Conservation (phyloP, 2,888 invertebrate genomes). For the Myopa tessellatipennis region DNA sequence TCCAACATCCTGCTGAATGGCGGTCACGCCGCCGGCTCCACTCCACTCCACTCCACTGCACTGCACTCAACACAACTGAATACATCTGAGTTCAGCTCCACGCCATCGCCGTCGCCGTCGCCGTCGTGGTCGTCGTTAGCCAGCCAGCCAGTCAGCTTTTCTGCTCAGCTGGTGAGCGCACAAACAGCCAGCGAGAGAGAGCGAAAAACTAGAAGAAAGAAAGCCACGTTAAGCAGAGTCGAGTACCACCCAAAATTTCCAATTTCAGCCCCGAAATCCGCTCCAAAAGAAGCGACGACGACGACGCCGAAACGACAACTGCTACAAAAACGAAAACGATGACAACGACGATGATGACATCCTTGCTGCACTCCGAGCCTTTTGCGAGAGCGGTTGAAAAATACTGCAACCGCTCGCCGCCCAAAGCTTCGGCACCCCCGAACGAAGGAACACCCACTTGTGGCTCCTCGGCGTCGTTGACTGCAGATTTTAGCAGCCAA, state of each 20-base stretch:
- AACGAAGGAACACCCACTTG: constrained; percentile 56
- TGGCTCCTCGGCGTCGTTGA: constrained; percentile 50
- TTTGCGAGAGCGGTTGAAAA: constrained; percentile 6
- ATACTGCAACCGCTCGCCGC: not conserved
- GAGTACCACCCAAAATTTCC: constrained; percentile 59
- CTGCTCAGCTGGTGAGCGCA: constrained; percentile 13
- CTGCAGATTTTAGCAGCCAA: constrained; percentile 53
- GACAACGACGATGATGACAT: constrained; percentile 5
- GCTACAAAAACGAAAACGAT: constrained; percentile 20
- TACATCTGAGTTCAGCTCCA: not conserved
- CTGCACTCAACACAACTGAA: constrained; percentile 34
- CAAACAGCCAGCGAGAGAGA: constrained; percentile 8
- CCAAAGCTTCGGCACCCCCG: not conserved
- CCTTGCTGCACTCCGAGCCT: constrained; percentile 3
- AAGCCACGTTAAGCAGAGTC: not conserved
- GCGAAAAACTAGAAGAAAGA: constrained; percentile 24
- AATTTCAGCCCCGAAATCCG: constrained; percentile 53
- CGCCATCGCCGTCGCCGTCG: not conserved
- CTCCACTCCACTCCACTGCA: constrained; percentile 15
- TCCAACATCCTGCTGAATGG: constrained; percentile 26
- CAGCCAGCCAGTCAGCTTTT: not conserved
- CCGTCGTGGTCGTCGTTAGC: not conserved
- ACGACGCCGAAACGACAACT: not conserved
- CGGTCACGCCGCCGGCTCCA: constrained; percentile 43
- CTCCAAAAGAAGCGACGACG: constrained; percentile 21